Conservation (phyloP, 2,888 invertebrate genomes). For the Hydroisotoma schaefferi region DNA sequence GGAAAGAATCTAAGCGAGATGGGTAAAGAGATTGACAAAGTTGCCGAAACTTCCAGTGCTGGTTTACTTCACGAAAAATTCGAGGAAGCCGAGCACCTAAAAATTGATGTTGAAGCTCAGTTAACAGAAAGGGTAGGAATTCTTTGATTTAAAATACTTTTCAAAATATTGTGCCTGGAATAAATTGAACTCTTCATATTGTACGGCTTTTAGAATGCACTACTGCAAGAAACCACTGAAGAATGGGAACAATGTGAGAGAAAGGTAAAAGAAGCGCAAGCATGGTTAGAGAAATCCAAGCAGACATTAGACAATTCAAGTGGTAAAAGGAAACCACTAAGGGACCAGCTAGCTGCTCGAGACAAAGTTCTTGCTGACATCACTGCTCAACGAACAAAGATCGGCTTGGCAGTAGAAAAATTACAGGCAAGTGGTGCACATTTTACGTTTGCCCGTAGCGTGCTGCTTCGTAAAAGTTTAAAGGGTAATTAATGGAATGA, state of each 20-base stretch:
- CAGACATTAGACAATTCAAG: constrained; percentile 73
- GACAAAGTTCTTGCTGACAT: constrained; percentile 71
- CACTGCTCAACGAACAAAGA: constrained; percentile 83
- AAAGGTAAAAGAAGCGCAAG: constrained; percentile 82
- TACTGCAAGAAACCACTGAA: constrained; percentile 85
- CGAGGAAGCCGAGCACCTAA: constrained; percentile 79
- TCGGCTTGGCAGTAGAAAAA: constrained; percentile 83
- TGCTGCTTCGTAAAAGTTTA: too few relatives aligned
- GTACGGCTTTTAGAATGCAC: constrained; percentile 63
- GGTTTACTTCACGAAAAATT: constrained; percentile 81
- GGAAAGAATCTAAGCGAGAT: constrained; percentile 85
- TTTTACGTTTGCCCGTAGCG: neutral
- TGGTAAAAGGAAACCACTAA: constrained; percentile 78
- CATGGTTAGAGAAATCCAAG: constrained; percentile 83
- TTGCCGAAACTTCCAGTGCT: constrained; percentile 76
- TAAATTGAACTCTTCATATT: neutral
- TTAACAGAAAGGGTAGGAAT: constrained; percentile 73
- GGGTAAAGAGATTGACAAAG: constrained; percentile 82
- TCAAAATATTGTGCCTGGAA: neutral
- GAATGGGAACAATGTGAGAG: constrained; percentile 96
- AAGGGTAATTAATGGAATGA: neutral
- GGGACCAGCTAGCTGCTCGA: constrained; percentile 78
- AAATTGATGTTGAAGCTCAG: constrained; percentile 77
- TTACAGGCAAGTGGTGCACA: constrained; percentile 64
- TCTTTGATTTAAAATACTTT: neutral